Evolutionary conservation across 2,113 vertebrate species (phyloP), one percentile per base, ranked within the genome.

Genomic region (Callionymus lyra): DNA sequence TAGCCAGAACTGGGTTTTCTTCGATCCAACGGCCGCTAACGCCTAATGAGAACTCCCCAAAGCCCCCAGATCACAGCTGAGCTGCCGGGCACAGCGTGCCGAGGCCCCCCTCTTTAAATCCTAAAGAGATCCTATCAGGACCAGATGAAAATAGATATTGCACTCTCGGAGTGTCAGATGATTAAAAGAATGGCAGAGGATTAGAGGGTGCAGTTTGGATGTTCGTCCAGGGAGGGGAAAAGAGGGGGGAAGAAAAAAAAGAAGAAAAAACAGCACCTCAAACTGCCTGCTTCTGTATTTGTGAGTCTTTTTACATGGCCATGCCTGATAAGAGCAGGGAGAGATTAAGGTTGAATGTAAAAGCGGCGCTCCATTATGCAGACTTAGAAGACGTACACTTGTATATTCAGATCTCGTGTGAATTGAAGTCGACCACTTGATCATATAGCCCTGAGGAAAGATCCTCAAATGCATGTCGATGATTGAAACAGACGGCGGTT

Each of bases 111-210:
- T 85, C 87, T 90, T 89, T 91, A 98, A 97, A 93, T 94, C 94
- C 91, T 87, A 84, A 85, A 86, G 87, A 93, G 94, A 97, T 94
- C 85, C 85, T 93, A 97, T 98, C 93, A 86, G 83, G 71, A 84
- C 81, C 75, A 86, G 90, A 93, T 93, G 87, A 91, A 97, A 92
- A 95, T 85, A 96, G 92, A 94, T 97, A 94, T 89, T 91, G 90
- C 83, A 86, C 87, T 90, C 85, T 86, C 85, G 87, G 89, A 80
- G 83, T 86, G 89, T 89, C 83, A 84, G 80, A 84, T 92, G 88
- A 93, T 97, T 94, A 93, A 88, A 93, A 90, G 91, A 91, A 90
- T 85, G 86, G 86, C 76, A 84, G 83, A 82, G 91, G 93, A 93
- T 97, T 94, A 97, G 50, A 82, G 76, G 64, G 70, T 71, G 59